Base-by-base conservation (phyloP, 2,113 vertebrate species). In the Neopipo cinnamomea region DNA sequence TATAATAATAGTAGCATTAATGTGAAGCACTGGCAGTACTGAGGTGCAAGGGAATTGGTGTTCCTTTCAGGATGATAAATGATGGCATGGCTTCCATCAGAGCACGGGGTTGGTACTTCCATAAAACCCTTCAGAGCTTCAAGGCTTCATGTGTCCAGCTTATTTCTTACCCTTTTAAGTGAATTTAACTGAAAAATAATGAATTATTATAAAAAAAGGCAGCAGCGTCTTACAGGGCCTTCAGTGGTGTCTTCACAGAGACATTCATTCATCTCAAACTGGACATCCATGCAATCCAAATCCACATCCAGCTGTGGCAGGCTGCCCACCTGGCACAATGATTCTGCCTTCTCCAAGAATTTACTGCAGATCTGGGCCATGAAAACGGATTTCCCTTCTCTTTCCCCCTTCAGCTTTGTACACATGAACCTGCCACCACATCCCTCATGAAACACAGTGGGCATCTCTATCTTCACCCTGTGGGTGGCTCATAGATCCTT, bases 281-380 rank as follows among this genome's bases (percentile, higher is more conserved):
- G 24, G 28, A 9, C 1, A 0, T 35, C 37, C 30, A 8, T 6
- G 21, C 15, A 37, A 39, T 49, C 33, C 11, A 59, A 65, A 33
- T n/a, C n/a, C 28, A 7, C 28, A 28, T 7, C 37, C 24, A 63
- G 22, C 17, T 50, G 28, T 14, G 72, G 33, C 33, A 41, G 30
- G 47, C 35, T 71, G 66, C 31, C n/a, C 39, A 0, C 2, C 0
- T 25, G 28, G 17, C 27, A 58, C 12, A 20, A 20, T 1, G 4
- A n/a, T 14, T 55, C 59, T 61, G 35, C 16, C 75, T 71, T 14
- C 19, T 41, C 6, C 59, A 66, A 21, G 25, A 14, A 52, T 73
- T 67, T 83, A 12, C 30, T 50, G 30, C 14, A 39, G 47, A 66
- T 46, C 23, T 44, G 8, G 30, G 25, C 9, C n/a, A 41, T 0